Percentiles rank a stretch among this genome's conserved stretches.
These are phyloP conservation scores for Carollia perspicillata DNA, from an alignment of 2,113 vertebrate species.

Conservation along the genomic window DNA sequence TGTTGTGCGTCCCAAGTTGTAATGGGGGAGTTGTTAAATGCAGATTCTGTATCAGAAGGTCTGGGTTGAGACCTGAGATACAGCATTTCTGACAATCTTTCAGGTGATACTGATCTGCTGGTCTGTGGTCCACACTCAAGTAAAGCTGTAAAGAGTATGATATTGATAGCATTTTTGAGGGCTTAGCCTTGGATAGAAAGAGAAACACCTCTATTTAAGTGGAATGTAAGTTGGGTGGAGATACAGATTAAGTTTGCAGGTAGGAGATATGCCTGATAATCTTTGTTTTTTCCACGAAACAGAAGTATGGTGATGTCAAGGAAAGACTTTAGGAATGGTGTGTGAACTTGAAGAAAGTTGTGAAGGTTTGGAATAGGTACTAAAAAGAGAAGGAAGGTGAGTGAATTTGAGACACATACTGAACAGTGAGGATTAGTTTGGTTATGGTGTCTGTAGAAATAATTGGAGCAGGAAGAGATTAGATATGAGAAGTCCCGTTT, in stretches of 20 bases:
- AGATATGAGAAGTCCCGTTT: neutral
- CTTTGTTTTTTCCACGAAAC: neutral
- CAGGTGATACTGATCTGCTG: neutral
- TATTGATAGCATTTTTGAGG: neutral
- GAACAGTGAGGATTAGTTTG: neutral
- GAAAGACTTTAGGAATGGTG: neutral
- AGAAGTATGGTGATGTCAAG: neutral
- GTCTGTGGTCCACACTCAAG: neutral
- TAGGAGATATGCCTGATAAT: neutral
- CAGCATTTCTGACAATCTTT: neutral
- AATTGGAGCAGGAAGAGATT: neutral
- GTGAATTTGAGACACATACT: neutral
- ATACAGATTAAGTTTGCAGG: neutral
- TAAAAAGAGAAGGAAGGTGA: neutral
- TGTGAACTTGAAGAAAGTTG: conserved; percentile 10
- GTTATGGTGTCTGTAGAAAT: conserved; percentile 10
- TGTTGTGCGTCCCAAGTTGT: neutral
- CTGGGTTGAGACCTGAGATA: neutral
- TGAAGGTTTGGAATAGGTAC: neutral
- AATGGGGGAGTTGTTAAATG: neutral
- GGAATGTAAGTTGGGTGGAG: neutral
- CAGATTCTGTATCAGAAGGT: neutral
- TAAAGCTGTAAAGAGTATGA: neutral
- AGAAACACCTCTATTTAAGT: neutral
- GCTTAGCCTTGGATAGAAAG: neutral